Evolutionary conservation across 2,888 invertebrate species (phyloP).

Genomic region (Ligdia adustata): DNA sequence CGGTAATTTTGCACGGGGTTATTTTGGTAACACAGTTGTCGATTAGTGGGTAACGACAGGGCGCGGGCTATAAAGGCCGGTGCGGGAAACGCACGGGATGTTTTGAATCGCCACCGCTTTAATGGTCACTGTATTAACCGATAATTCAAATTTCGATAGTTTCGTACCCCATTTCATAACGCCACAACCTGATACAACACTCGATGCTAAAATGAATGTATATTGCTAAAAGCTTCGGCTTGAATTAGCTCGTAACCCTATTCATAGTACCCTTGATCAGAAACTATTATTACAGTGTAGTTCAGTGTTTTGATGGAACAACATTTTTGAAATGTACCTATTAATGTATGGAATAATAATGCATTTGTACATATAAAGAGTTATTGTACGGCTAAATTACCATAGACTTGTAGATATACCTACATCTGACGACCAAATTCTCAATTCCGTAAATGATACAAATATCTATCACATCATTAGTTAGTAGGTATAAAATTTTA

Average conservation of each 20-base stretch:
- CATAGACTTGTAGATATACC: no score
- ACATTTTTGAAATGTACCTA: no score
- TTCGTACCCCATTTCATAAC: slow-evolving; percentile 28
- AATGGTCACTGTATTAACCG: slow-evolving; percentile 75
- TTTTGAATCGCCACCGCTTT: slow-evolving; percentile 80
- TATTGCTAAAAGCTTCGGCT: slow-evolving; percentile 9
- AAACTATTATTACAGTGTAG: background rate
- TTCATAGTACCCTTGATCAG: no score
- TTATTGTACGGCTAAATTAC: no score
- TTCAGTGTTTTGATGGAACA: background rate
- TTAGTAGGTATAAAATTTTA: no score
- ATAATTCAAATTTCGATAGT: slow-evolving; percentile 72
- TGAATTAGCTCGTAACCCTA: slow-evolving; percentile 4
- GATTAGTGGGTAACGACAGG: slow-evolving; percentile 78
- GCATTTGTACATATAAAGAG: no score
- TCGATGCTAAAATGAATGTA: slow-evolving; percentile 31
- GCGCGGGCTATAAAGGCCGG: slow-evolving; percentile 68
- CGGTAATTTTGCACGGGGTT: slow-evolving; percentile 58
- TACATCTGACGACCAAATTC: no score
- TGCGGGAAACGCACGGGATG: slow-evolving; percentile 74
- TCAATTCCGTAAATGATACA: no score
- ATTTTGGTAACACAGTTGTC: slow-evolving; percentile 78
- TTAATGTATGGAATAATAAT: no score
- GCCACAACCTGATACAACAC: slow-evolving; percentile 54
- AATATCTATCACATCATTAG: no score